These are phyloP conservation scores for Pseudomugil gertrudae DNA, from an alignment of 2,797 vertebrate species.

Conservation along the genomic window DNA sequence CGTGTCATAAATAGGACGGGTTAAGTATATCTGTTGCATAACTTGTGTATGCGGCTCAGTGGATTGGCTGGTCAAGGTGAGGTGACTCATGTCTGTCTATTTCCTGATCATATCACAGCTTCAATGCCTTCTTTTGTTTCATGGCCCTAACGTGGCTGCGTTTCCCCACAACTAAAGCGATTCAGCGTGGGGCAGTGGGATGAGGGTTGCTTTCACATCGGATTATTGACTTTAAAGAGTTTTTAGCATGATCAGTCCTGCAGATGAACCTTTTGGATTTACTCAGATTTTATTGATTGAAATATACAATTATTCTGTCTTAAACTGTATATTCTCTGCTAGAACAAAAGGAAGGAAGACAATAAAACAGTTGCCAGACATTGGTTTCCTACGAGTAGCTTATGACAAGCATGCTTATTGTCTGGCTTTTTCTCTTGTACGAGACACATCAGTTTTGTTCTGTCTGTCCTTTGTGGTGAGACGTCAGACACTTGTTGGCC, in stretches of 20 bases:
- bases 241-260: neutral
- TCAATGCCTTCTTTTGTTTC: constrained; percentile 40
- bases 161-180: constrained; percentile 24
- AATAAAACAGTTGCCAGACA: neutral
- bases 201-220: constrained; percentile 2
- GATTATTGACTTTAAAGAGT: neutral
- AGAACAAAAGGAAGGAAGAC: neutral
- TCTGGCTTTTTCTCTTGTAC: neutral
- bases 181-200: neutral
- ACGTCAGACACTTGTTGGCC: neutral
- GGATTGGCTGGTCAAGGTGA: constrained; percentile 35
- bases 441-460: neutral
- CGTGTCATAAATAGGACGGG: constrained; percentile 42
- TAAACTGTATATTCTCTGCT: neutral
- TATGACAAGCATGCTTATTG: neutral
- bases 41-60: constrained; percentile 21
- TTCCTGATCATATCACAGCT: constrained; percentile 40
- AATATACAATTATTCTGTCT: neutral
- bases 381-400: neutral
- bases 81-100: constrained; percentile 15
- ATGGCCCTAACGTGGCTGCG: constrained; percentile 17
- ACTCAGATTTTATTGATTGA: neutral
- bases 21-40: constrained; percentile 48
- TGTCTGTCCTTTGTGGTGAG: neutral
- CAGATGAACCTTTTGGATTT: neutral